These are phyloP conservation scores for Acipenser oxyrinchus DNA, from an alignment of 2,797 vertebrate species.

Conservation along the genomic window DNA sequence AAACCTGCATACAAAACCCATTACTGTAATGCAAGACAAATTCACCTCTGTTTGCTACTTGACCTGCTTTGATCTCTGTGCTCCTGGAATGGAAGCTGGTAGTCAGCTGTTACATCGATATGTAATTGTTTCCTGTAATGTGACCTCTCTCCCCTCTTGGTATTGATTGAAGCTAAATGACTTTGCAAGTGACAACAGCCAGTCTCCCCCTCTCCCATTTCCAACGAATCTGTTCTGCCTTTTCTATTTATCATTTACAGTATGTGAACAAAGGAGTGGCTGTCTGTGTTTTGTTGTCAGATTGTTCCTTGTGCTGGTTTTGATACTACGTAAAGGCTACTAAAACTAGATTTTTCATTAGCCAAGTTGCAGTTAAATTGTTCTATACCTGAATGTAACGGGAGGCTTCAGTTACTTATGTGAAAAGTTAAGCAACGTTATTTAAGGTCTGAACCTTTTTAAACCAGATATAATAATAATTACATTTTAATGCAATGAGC, in stretches of 20 bases:
- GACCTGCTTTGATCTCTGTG: background rate
- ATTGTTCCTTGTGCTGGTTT: too few relatives aligned
- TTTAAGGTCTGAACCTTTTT: too few relatives aligned
- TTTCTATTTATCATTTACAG: background rate
- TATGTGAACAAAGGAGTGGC: too few relatives aligned
- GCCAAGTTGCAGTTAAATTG: too few relatives aligned
- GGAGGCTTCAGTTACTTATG: too few relatives aligned
- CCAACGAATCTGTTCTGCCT: background rate
- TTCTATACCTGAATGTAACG: too few relatives aligned
- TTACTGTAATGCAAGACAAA: background rate
- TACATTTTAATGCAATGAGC: too few relatives aligned
- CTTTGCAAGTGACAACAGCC: background rate
- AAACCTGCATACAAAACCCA: background rate
- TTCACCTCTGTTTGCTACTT: background rate
- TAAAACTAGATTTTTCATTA: too few relatives aligned
- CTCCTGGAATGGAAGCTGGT: background rate
- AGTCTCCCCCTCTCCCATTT: background rate
- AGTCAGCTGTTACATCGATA: background rate
- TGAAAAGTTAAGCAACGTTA: too few relatives aligned
- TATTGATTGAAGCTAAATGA: background rate
- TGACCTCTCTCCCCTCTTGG: background rate
- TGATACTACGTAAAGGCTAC: too few relatives aligned
- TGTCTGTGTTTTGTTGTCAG: too few relatives aligned
- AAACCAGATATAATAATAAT: too few relatives aligned
- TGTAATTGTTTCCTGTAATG: constrained; percentile 2